These are phyloP conservation scores for Drosophila santomea DNA, from an alignment of 1,140 invertebrate species.

Conservation along the genomic window DNA sequence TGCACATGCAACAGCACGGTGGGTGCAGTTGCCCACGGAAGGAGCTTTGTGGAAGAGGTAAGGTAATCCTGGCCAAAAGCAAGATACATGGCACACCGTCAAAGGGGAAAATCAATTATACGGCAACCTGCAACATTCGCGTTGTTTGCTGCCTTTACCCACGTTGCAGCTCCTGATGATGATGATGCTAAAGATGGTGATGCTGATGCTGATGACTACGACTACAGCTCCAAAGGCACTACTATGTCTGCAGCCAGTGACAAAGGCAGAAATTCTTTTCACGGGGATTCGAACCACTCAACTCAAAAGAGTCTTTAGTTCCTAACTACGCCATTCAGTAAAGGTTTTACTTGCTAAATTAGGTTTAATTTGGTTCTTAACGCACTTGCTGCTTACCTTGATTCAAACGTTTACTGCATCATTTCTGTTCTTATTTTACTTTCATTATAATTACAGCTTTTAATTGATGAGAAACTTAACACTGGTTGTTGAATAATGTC, in stretches of 20 bases:
- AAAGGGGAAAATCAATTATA: constrained; percentile 59
- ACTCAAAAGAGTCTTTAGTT: neutral
- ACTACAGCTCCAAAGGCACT: neutral
- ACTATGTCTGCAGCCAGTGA: neutral
- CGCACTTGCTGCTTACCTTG: too few species aligned
- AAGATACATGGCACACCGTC: constrained; percentile 31
- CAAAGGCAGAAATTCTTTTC: neutral
- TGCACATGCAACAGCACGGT: constrained; percentile 50
- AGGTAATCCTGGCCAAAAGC: neutral
- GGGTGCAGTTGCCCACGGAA: constrained; percentile 9
- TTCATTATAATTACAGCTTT: too few species aligned
- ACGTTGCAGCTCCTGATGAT: constrained; percentile 30
- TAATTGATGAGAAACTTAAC: too few species aligned
- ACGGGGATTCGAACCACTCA: neutral
- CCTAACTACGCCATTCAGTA: too few species aligned
- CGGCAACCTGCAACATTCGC: constrained; percentile 29
- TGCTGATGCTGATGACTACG: constrained; percentile 45
- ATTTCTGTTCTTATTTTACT: too few species aligned
- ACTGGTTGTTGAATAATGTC: too few species aligned
- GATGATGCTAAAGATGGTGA: constrained; percentile 26
- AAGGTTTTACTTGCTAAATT: too few species aligned
- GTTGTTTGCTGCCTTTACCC: constrained; percentile 23
- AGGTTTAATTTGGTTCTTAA: neutral
- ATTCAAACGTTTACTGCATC: too few species aligned
- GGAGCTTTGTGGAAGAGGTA: neutral